Evolutionary conservation across 2,113 vertebrate genomes (phyloP).

Genomic region (Centrocercus urophasianus): DNA sequence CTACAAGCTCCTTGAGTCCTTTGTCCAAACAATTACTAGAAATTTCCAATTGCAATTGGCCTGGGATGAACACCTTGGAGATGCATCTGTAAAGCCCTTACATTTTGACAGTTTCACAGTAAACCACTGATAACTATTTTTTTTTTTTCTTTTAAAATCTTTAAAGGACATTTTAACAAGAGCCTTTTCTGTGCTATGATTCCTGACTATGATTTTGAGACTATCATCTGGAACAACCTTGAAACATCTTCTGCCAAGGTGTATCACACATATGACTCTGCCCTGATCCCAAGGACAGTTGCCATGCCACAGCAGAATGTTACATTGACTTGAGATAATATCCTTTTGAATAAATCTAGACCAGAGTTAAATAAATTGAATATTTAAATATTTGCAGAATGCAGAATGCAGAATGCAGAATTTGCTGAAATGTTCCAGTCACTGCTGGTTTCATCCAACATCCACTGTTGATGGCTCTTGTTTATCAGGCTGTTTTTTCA

Average conservation of each 20-base stretch:
- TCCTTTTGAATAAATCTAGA: not conserved
- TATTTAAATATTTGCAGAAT: not conserved
- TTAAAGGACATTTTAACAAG: not conserved
- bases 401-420: too few species aligned
- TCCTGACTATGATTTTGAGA: not conserved
- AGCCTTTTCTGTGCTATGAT: not conserved
- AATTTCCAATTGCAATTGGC: not conserved
- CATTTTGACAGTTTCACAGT: too few species aligned
- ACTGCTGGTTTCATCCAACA: not conserved
- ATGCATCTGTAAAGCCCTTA: not conserved
- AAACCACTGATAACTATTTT: not conserved
- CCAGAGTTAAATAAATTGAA: not conserved
- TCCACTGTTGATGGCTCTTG: not conserved
- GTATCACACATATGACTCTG: not conserved
- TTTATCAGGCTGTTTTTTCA: not conserved
- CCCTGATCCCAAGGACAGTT: not conserved
- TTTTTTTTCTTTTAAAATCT: not conserved
- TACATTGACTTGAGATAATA: not conserved
- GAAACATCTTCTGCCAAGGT: not conserved
- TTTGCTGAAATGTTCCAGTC: not conserved
- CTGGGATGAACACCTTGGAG: not conserved
- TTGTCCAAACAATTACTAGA: not conserved
- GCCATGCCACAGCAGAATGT: not conserved
- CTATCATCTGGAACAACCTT: not conserved
- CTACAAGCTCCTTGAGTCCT: not conserved